A percentile compares a stretch with the other conserved stretches of the same genome.
Conservation (phyloP, 2,888 invertebrate species). For the Strigamia transsilvanica region DNA sequence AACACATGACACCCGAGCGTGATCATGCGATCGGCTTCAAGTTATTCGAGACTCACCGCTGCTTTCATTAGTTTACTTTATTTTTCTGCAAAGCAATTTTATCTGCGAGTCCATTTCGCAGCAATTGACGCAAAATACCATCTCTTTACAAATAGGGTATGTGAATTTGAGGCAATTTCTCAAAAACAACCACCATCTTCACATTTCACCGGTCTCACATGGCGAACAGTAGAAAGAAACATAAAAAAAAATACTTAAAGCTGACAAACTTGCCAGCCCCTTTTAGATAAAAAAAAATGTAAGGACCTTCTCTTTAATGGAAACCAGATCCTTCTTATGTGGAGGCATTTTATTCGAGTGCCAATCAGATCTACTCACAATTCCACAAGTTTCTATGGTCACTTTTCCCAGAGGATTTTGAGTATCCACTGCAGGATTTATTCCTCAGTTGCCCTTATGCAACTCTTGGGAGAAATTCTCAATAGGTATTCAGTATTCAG, state of each 20-base stretch:
- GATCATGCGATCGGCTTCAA: conserved; percentile 27
- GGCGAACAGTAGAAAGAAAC: not conserved
- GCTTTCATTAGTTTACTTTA: conserved; percentile 31
- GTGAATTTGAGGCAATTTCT: conserved; percentile 39
- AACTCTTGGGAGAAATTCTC: conserved; percentile 36
- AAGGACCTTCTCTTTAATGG: conserved; percentile 5
- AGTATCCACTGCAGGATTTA: conserved; percentile 42
- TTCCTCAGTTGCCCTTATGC: conserved; percentile 34
- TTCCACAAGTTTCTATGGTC: conserved; percentile 29
- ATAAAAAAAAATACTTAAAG: conserved; percentile 31
- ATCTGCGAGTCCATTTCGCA: not conserved
- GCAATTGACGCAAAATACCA: conserved; percentile 38
- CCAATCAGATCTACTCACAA: conserved; percentile 39
- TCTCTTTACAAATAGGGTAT: conserved; percentile 15
- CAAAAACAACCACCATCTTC: conserved; percentile 37
- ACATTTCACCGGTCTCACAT: conserved; percentile 7
- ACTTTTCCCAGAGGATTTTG: conserved; percentile 1
- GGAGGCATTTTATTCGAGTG: conserved; percentile 27
- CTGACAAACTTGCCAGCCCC: conserved; percentile 17
- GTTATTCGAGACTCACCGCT: not conserved
- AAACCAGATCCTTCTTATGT: conserved; percentile 1
- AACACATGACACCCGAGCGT: conserved; percentile 9
- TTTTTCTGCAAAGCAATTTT: not conserved
- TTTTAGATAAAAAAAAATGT: not conserved
- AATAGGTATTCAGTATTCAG: conserved; percentile 42